Base-by-base conservation (phyloP, 2,888 invertebrate genomes). In the Heliothis peltigera region DNA sequence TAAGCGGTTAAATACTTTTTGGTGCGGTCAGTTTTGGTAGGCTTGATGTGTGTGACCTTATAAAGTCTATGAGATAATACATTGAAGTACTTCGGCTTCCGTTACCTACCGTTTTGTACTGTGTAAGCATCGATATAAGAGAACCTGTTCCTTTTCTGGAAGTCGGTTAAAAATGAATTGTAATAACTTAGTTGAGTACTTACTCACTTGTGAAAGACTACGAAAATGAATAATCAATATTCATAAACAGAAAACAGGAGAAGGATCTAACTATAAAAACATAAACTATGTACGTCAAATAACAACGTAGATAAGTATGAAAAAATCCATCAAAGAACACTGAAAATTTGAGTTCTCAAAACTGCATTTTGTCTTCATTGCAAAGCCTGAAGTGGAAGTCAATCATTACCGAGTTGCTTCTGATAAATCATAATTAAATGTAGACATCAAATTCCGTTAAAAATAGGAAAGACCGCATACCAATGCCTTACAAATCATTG, bases 351-450 rank as follows among this genome's bases (percentile, higher is more conserved):
- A n/a, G n/a, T n/a, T n/a, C n/a, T n/a, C n/a, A 74, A 59, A 67
- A 74, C 17, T 56, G 32, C 22, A 46, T 68, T 52, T 56, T 7
- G 12, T 2, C n/a, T 42, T 74, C 55, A 53, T 15, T 60, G 39
- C 42, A n/a, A n/a, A n/a, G n/a, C n/a, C n/a, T n/a, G n/a, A n/a
- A n/a, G n/a, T n/a, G n/a, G n/a, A n/a, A n/a, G n/a, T n/a, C n/a
- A n/a, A n/a, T n/a, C n/a, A n/a, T 68, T 46, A 73, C 53, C 19
- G 15, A 18, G n/a, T 57, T 57, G 52, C 57, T 64, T 43, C 48
- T 39, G 58, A 48, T 32, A 32, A n/a, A 61, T 32, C 28, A 10
- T 48, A 19, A 32, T 22, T 19, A 15, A 39, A 3, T 32, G 39
- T n/a, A 8, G 48, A 18, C 17, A 7, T n/a, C n/a, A n/a, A n/a